Evolutionary conservation across 2,888 invertebrate genomes (phyloP).

Genomic region (Frankliniella fusca): DNA sequence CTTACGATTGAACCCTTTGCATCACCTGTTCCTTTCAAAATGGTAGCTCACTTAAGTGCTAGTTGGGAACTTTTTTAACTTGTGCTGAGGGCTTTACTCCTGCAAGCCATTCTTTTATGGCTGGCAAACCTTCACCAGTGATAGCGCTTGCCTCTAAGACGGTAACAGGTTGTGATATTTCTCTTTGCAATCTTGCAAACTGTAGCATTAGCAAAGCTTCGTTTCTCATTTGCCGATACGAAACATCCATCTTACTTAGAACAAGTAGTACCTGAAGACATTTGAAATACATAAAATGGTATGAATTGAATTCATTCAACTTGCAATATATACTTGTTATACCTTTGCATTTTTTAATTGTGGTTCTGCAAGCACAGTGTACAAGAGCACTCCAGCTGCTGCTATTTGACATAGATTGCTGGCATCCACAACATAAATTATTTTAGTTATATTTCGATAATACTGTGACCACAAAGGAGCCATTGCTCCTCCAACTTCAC

Average conservation of each 20-base stretch:
- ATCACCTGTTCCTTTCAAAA: too few relatives aligned
- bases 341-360: constrained; percentile 62
- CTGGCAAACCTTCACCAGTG: constrained; percentile 64
- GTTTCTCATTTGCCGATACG: constrained; percentile 81
- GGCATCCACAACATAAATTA: constrained; percentile 77
- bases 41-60: background rate
- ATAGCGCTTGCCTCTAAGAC: constrained; percentile 73
- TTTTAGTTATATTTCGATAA: constrained; percentile 55
- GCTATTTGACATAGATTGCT: constrained; percentile 83
- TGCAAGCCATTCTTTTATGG: constrained; percentile 59
- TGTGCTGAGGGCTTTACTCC: background rate
- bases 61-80: background rate
- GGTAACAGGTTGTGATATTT: constrained; percentile 62
- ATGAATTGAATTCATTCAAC: background rate
- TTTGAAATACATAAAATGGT: background rate
- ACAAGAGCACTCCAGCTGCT: constrained; percentile 74
- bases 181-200: constrained; percentile 62
- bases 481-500: constrained; percentile 79
- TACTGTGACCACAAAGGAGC: constrained; percentile 78
- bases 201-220: constrained; percentile 80
- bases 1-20: too few relatives aligned
- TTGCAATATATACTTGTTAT: background rate
- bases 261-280: constrained; percentile 61
- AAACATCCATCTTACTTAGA: constrained; percentile 78
- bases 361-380: constrained; percentile 71